A percentile compares a stretch with the other conserved stretches of the same genome.
Evolutionary conservation across 2,113 vertebrate species (phyloP).

Genomic region (Pangasianodon gigas): DNA sequence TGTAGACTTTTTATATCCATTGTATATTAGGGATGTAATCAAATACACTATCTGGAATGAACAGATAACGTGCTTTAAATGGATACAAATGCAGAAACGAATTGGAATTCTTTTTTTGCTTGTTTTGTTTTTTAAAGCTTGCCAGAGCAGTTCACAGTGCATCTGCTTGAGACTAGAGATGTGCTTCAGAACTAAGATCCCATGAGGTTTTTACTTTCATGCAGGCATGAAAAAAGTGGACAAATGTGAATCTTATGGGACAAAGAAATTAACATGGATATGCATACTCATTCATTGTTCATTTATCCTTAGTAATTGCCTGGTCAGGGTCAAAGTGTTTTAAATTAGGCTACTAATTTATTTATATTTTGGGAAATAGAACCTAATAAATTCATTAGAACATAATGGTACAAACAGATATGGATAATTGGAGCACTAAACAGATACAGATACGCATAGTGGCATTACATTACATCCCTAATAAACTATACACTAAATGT

Average conservation of each 20-base stretch:
- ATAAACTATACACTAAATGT: background rate
- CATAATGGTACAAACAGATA: background rate
- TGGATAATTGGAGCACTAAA: background rate
- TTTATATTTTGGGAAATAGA: background rate
- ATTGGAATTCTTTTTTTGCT: background rate
- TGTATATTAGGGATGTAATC: background rate
- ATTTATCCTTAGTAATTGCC: background rate
- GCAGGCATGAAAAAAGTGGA: background rate
- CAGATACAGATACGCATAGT: background rate
- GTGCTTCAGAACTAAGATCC: background rate
- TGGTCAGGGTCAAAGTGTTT: background rate
- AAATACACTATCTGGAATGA: background rate
- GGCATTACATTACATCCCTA: background rate
- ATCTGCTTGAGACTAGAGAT: background rate
- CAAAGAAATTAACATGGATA: background rate
- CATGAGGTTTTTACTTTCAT: background rate
- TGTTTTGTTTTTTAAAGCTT: background rate
- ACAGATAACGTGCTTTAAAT: background rate
- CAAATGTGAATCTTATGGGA: background rate
- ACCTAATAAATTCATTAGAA: background rate
- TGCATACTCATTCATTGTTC: background rate
- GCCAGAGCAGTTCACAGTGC: background rate
- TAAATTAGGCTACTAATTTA: background rate
- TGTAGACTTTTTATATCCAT: too few relatives aligned
- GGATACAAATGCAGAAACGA: background rate